A percentile compares a stretch with the other conserved stretches of the same genome.
phyloP scores from a whole-genome alignment of 2,797 vertebrate species.

The Syndactyla subalaris region DNA sequence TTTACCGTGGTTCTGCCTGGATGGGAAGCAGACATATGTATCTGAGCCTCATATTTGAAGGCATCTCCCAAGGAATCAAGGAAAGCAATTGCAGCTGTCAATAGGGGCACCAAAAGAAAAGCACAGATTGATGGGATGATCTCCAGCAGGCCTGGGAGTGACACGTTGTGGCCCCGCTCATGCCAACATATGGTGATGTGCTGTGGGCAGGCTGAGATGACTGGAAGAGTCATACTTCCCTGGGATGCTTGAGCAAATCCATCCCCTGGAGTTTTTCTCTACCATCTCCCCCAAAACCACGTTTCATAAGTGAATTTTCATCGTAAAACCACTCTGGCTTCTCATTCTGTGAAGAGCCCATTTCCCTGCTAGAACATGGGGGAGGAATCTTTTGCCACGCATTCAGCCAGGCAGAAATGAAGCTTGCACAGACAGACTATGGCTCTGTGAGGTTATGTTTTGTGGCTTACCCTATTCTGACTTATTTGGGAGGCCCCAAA shows the following conservation, averaged over 20 bases:
- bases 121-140: background rate
- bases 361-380: background rate
- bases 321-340: background rate
- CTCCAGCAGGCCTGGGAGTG: background rate
- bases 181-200: background rate
- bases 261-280: background rate
- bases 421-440: rapidly evolving
- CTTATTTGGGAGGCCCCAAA: background rate
- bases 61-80: background rate
- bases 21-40: rapidly evolving
- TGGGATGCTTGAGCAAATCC: background rate
- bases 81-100: background rate
- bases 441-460: background rate
- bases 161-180: rapidly evolving
- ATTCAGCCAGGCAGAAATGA: background rate
- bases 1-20: background rate
- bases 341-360: background rate
- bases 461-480: background rate
- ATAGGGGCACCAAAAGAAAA: rapidly evolving
- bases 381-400: background rate
- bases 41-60: background rate
- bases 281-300: background rate
- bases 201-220: background rate
- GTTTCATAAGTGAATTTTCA: background rate
- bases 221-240: background rate